Conservation (phyloP, 2,888 invertebrate species). For the Folsomia manolachei region DNA sequence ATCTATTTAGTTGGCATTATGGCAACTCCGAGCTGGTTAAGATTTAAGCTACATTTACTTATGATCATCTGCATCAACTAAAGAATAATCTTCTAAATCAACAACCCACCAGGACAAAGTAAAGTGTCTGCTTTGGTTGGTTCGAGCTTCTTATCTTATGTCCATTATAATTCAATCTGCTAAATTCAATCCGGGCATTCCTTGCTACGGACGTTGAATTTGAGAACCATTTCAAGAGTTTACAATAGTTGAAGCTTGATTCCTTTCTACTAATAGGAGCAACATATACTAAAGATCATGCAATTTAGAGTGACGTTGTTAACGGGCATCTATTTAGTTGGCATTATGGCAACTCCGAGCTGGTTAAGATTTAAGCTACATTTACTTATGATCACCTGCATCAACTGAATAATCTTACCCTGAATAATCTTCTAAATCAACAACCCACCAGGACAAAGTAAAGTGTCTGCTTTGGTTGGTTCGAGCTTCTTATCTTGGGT, state of each 20-base stretch:
- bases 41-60: neutral
- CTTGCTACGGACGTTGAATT: neutral
- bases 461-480: neutral
- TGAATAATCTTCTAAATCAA: neutral
- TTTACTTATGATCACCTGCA: neutral
- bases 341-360: neutral
- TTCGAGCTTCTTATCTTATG: neutral
- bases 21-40: neutral
- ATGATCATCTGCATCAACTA: neutral
- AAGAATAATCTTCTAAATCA: neutral
- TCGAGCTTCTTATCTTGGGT: conserved; percentile 2
- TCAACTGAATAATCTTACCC: no score
- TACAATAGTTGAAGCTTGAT: no score
- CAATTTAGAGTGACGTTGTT: neutral
- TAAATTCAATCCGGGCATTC: neutral
- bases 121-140: neutral
- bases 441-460: neutral
- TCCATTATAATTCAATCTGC: neutral
- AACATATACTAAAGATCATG: neutral
- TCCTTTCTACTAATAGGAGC: no score
- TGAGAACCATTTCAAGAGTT: neutral
- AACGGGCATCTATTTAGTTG: neutral
- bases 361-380: neutral
- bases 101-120: neutral
- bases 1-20: neutral